Evolutionary conservation across 2,113 vertebrate species (phyloP).

Genomic region (Myrmecobius fasciatus): DNA sequence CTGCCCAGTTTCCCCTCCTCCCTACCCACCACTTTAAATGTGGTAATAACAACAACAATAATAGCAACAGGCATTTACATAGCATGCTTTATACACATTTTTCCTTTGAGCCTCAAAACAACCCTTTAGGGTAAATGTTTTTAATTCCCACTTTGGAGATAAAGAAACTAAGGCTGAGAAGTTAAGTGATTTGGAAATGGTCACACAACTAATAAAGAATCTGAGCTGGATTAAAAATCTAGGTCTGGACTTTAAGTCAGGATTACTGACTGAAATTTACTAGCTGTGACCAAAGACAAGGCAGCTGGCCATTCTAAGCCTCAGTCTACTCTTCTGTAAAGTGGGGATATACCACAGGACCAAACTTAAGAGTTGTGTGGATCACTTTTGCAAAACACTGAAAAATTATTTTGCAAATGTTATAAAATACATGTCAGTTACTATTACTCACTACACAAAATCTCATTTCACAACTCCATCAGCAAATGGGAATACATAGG

Average conservation of each 20-base stretch:
- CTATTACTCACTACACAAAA: not conserved
- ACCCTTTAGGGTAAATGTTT: not conserved
- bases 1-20: slow-evolving; percentile 58
- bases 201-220: not conserved
- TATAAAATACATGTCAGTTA: not conserved
- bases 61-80: not conserved
- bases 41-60: not conserved
- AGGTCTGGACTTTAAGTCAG: not conserved
- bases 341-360: not conserved
- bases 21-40: not conserved
- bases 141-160: not conserved
- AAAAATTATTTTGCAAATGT: not conserved
- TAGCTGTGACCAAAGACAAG: not conserved
- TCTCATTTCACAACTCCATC: not conserved
- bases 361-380: not conserved
- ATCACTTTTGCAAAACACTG: not conserved
- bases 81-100: not conserved
- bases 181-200: not conserved
- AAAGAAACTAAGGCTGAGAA: not conserved
- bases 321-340: not conserved
- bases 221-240: not conserved
- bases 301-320: not conserved
- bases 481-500: not conserved
- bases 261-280: not conserved
- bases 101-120: not conserved